Base-by-base conservation (phyloP, 1,140 invertebrate genomes). In the Drosophila micromelanica region DNA sequence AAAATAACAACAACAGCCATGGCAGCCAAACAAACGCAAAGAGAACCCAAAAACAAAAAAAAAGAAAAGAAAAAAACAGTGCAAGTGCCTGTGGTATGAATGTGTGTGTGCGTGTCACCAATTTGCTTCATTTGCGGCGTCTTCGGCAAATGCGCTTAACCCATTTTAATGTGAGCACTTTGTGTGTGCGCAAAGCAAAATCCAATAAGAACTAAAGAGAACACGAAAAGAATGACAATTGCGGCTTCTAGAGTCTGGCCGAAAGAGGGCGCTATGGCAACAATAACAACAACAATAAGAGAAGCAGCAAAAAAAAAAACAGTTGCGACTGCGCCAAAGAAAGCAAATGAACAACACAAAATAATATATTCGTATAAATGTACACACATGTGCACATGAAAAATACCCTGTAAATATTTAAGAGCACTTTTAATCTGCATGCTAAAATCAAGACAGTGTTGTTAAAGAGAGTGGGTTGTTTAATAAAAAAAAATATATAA, bases 71-170 rank as follows among this genome's bases (percentile, higher is more conserved):
- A 46, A 48, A 57, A 60, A 70, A 69, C 27, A 87, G 81, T 87
- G 78, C 81, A 86, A 85, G 81, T 86, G 81, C 76, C 73, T 60
- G 45, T 57, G 27, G 27, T 27, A 27, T 6, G 20, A 54, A 20
- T 70, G 60, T 13, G 51, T 55, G 49, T 46, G 70, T 78, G 45
- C 43, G 63, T 80, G 74, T 63, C 72, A 80, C 46, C 62, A 80
- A 73, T 80, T 80, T 54, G 38, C 45, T 52, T 63, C 49, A 62
- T 63, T 40, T 63, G 61, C 49, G 15, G 27, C 52, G 40, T 56
- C 59, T 73, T 49, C 42, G 12, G 20, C 56, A 68, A 69, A 86
- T 80, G 70, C 76, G 80, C 80, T 84, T 84, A 84, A 76, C 80
- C 80, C 80, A 84, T 84, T 82, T 82, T 63, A 68, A 54, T 73